Evolutionary conservation across 2,113 vertebrate genomes (phyloP), one percentile per base, ranked within the genome.

Genomic region (Diadophis punctatus): DNA sequence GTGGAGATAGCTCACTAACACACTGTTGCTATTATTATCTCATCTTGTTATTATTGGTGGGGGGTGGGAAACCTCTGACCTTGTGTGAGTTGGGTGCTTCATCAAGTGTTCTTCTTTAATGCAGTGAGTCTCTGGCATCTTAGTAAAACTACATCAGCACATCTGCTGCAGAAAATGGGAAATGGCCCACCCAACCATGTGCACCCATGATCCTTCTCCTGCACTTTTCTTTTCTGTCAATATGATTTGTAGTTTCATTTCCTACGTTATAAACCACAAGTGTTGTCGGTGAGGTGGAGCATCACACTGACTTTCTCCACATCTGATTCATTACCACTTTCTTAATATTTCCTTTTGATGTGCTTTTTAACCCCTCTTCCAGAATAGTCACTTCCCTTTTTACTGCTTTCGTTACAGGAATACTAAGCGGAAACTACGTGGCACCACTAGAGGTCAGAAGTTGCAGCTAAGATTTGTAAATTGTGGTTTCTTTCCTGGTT

Each of bases 361-460:
- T 27, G 30, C 52, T 84, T 39, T 25, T 48, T 23, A 12, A 56
- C 34, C 34, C 53, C 16, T 18, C 12, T 53, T 39, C 58, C 49
- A 51, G 48, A 92, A 88, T 53, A 51, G 91, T 53, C 86, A 88
- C 86, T 92, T 92, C 58, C 88, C 56, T 88, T 43, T 87, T 56
- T 34, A 68, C 7, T 74, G 85, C 48, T 22, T 87, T 91, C 46
- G 90, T 91, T 91, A 85, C 74, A 49, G 63, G 84, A 34, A 86
- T 30, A 23, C n/a, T 63, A 87, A 46, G 63, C 58, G 25, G 39
- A 56, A 80, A 90, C 87, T 30, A 93, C 55, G 60, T 63, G n/a
- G n/a, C 86, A 48, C 93, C 93, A 74, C 90, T 49, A 93, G 93
- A 27, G 90, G 93, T 93, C 93, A 93, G 93, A 55, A 60, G 27